Evolutionary conservation across 2,797 vertebrate genomes (phyloP), one percentile per base, ranked within the genome.

Genomic region (Sebastes minor): DNA sequence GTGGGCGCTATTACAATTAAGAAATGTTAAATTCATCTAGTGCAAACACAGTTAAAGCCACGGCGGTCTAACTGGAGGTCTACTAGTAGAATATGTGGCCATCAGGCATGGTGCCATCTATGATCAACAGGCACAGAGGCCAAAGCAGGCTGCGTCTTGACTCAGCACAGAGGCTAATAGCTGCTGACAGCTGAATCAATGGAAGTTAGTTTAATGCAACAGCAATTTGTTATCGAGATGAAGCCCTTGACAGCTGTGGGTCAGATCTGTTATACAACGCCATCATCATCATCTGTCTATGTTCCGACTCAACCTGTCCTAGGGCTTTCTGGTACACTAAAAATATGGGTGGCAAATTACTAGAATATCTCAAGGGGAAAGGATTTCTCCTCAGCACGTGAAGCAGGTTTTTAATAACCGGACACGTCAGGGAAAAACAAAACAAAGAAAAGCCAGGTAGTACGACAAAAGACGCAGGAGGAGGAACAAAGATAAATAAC

Each of bases 41-140:
- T 38, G 88, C 63, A 75, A 85, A 83, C 76, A 80, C 56, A 77
- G 82, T 78, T 81, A 72, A 83, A 82, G 86, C 86, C 79, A 73
- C 71, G 2, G 32, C 6, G 77, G 62, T 81, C 71, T 35, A 85
- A 83, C 74, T 73, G 66, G 60, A 75, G 53, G 32, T 84, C 80
- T 83, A 70, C 74, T 70, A 53, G 85, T 67, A 61, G 80, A 80
- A 74, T 59, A 27, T 55, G 69, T 76, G 70, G 64, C 72, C 25
- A 2, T 33, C 49, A 42, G 80, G 75, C 46, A 71, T 27, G 8
- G 18, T 23, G 67, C 76, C 33, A 81, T 87, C 74, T 79, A 57
- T 32, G 71, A 81, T 86, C 82, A 86, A 71, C 3, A 76, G 75
- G 80, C 71, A 72, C 61, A 66, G 63, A 78, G 72, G 79, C 86